These are phyloP conservation scores for Tetheella fluctuosa DNA, from an alignment of 2,888 invertebrate species.

Conservation along the genomic window DNA sequence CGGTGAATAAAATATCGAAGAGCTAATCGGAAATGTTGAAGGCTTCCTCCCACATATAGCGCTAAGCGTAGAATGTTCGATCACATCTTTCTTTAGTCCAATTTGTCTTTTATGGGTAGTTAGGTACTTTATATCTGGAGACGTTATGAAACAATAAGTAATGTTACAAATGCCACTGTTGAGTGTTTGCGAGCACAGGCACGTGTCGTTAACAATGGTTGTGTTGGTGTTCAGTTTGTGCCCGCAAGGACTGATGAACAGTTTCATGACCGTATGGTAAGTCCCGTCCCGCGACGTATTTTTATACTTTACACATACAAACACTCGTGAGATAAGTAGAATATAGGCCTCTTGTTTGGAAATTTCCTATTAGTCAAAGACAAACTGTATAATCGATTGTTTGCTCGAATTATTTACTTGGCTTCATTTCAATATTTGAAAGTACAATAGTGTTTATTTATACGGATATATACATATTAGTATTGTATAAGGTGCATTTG, in stretches of 20 bases:
- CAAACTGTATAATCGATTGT: not conserved
- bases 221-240: conserved; percentile 90
- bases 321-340: conserved; percentile 13
- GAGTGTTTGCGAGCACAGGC: conserved; percentile 58
- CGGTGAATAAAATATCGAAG: too few species aligned
- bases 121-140: not conserved
- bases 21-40: too few species aligned
- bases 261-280: conserved; percentile 95
- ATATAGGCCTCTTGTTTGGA: conserved; percentile 15
- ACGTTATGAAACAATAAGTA: conserved; percentile 20
- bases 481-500: not conserved
- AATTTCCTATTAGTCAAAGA: conserved; percentile 12
- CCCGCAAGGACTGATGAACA: conserved; percentile 94
- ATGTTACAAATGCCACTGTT: conserved; percentile 67
- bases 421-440: not conserved
- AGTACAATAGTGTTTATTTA: not conserved
- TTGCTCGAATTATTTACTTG: not conserved
- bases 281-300: conserved; percentile 75
- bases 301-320: conserved; percentile 10
- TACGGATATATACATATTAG: not conserved
- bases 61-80: too few species aligned
- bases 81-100: too few species aligned
- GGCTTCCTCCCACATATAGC: too few species aligned
- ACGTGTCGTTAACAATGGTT: conserved; percentile 78
- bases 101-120: too few species aligned